Conservation (phyloP, 1,140 invertebrate species). For the Helicoverpa zea region DNA sequence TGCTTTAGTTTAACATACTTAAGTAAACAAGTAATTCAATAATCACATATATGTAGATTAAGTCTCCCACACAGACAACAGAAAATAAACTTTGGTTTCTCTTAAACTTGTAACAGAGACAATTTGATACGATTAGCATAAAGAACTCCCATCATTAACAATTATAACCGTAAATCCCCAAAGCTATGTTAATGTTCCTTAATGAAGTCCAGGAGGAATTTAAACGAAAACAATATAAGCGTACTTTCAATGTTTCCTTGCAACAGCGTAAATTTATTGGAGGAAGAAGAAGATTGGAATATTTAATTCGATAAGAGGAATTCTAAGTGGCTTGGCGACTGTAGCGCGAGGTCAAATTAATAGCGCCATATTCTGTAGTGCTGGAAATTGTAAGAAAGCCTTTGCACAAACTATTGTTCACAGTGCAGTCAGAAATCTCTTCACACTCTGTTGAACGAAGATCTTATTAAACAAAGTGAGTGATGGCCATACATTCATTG, state of each 20-base stretch:
- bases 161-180: too few relatives aligned
- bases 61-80: too few relatives aligned
- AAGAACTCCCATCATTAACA: too few relatives aligned
- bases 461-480: background rate
- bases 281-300: conserved; percentile 30
- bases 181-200: background rate
- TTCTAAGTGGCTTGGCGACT: conserved; percentile 39
- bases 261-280: conserved; percentile 34
- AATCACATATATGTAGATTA: too few relatives aligned
- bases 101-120: too few relatives aligned
- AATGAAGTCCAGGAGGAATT: background rate
- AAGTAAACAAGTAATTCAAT: too few relatives aligned
- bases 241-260: conserved; percentile 1
- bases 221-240: background rate
- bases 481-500: background rate
- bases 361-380: conserved; percentile 28
- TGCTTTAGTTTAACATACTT: too few relatives aligned
- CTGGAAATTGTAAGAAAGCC: conserved; percentile 31
- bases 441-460: background rate
- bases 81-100: too few relatives aligned
- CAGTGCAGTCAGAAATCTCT: background rate
- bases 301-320: conserved; percentile 45
- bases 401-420: conserved; percentile 22
- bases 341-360: conserved; percentile 33
- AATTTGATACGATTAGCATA: too few relatives aligned